Base-by-base conservation (phyloP, 2,888 invertebrate species). In the Crepidodera aurea region DNA sequence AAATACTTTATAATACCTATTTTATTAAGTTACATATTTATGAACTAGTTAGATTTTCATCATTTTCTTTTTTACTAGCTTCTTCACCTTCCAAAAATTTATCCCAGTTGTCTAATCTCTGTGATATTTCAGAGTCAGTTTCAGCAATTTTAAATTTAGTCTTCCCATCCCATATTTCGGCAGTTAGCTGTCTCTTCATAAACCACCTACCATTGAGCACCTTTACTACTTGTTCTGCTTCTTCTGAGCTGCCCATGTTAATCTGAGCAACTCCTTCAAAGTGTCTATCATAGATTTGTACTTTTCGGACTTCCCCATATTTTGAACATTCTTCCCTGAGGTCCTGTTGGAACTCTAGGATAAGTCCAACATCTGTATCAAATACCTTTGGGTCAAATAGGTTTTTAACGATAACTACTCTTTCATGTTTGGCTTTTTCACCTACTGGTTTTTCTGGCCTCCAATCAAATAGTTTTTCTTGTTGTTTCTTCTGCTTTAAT, bases 391-490 rank as follows among this genome's bases (percentile, higher is more conserved):
- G 91, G 63, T 90, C 88, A 81, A 99, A 99, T 55, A 97, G 86
- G 81, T 98, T 97, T 79, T 94, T 96, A 7, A 99, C 86, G 50
- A 99, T 91, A 0, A 99, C 96, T 51, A 93, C 87, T 76, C 90
- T 89, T 79, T 99, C 98, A 79, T 93, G 90, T 77, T 94, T 95
- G 0, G 90, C 87, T 51, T 96, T 86, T 75, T 94, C 93, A 1
- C 94, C 94, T 27, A 90, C 83, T 77, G 93, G 85, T 78, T 93
- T 94, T 72, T 98, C 98, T 0, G 98, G 97, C 63, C 94, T 85
- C 99, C 99, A 99, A 79, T 96, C 97, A 79, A 99, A 94, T 50
- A 98, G 83, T 77, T 94, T 96, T 77, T 96, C 93, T 78, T 98
- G 94, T 82, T 91, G 90, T 80, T 94, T 94, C 81, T 93, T 93